phyloP scores from a whole-genome alignment of 2,113 vertebrate species.

The human region DNA sequence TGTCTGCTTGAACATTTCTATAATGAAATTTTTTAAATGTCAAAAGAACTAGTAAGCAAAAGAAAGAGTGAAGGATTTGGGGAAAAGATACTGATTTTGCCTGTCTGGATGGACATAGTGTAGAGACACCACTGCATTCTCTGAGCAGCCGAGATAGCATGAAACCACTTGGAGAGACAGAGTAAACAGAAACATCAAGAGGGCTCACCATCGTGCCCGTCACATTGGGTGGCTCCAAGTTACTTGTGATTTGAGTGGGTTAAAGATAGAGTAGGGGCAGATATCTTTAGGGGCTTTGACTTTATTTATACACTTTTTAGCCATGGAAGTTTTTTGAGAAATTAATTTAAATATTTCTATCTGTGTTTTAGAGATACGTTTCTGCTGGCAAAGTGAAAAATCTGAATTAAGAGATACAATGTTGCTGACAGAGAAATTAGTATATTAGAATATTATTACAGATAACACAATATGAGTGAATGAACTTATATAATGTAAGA shows the following conservation, averaged over 20 bases:
- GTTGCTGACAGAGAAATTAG: background rate
- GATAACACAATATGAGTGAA: background rate
- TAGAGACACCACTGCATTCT: background rate
- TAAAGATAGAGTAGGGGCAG: background rate
- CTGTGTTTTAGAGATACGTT: background rate
- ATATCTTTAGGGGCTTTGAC: background rate
- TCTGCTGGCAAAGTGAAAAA: background rate
- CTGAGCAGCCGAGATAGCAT: background rate
- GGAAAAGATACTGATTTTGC: background rate
- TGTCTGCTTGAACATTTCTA: background rate
- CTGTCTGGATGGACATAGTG: background rate
- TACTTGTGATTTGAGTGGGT: background rate
- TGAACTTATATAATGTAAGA: background rate
- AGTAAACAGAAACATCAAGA: background rate
- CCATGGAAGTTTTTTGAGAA: background rate
- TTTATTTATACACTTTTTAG: background rate
- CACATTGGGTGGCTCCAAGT: background rate
- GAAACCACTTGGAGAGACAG: background rate
- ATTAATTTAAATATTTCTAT: background rate
- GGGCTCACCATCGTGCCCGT: background rate
- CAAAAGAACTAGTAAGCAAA: background rate
- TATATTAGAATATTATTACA: background rate
- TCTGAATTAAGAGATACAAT: background rate
- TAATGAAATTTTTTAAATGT: background rate
- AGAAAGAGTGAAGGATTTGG: background rate